Conservation (phyloP, 1,140 invertebrate genomes). For the Episyrphus balteatus region DNA sequence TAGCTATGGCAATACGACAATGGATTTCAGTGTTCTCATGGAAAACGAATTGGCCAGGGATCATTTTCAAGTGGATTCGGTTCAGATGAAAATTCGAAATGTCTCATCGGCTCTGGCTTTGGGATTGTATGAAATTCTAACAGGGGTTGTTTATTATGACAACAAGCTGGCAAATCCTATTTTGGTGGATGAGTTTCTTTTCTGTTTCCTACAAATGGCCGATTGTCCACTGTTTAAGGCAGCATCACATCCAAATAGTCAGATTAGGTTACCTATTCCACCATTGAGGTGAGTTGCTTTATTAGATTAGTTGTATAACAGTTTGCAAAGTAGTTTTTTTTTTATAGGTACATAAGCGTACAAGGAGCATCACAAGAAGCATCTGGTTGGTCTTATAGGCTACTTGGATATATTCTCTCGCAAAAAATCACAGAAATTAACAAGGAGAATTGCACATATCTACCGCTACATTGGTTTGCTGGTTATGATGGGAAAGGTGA, state of each 20-base stretch:
- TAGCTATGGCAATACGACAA: slow-evolving; percentile 45
- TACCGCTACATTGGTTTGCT: slow-evolving; percentile 41
- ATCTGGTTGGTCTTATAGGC: slow-evolving; percentile 29
- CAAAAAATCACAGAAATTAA: slow-evolving; percentile 8
- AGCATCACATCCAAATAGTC: slow-evolving; percentile 39
- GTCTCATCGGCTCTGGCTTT: slow-evolving; percentile 45
- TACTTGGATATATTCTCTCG: slow-evolving; percentile 28
- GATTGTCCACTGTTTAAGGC: slow-evolving; percentile 58
- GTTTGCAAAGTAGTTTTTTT: neutral
- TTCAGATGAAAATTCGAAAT: slow-evolving; percentile 48
- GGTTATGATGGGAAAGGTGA: slow-evolving; percentile 51
- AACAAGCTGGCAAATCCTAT: slow-evolving; percentile 36
- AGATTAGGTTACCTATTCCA: slow-evolving; percentile 37
- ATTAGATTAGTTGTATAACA: neutral
- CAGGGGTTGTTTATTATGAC: slow-evolving; percentile 33
- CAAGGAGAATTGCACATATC: slow-evolving; percentile 20
- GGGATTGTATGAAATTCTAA: slow-evolving; percentile 44
- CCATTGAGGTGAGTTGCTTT: slow-evolving; percentile 23
- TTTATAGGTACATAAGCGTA: slow-evolving; percentile 30
- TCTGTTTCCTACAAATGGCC: slow-evolving; percentile 64
- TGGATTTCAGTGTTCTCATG: slow-evolving; percentile 23
- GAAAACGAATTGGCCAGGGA: slow-evolving; percentile 9
- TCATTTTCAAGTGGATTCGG: slow-evolving; percentile 34
- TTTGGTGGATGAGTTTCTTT: slow-evolving; percentile 57
- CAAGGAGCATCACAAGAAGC: slow-evolving; percentile 28